Evolutionary conservation across 2,888 invertebrate species (phyloP).

Genomic region (Rhaphigaster nebulosa): DNA sequence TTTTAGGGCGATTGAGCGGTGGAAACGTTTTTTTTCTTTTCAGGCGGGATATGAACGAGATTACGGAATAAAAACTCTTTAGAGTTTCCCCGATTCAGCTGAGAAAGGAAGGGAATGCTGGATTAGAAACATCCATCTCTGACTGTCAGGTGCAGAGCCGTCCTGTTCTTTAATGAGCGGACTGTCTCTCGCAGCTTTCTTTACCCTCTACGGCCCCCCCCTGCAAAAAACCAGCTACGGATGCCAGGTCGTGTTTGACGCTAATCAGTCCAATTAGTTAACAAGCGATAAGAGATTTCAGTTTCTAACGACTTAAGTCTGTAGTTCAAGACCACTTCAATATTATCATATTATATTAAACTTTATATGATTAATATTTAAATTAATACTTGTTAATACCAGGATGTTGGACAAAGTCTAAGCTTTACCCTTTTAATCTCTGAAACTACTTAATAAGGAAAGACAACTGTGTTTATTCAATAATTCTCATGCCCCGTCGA

Average conservation of each 20-base stretch:
- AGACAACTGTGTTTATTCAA: too few species aligned
- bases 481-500: too few species aligned
- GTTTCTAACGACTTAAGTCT: not conserved
- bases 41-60: not conserved
- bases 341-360: too few species aligned
- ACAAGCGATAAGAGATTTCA: not conserved
- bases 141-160: not conserved
- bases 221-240: not conserved
- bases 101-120: not conserved
- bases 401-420: too few species aligned
- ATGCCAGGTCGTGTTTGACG: not conserved
- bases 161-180: not conserved
- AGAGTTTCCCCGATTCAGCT: not conserved
- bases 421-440: too few species aligned
- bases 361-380: too few species aligned
- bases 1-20: not conserved
- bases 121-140: not conserved
- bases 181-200: not conserved
- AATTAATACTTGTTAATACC: too few species aligned
- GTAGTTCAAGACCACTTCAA: not conserved
- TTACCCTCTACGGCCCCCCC: not conserved
- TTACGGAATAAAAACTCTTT: not conserved
- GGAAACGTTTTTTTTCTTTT: not conserved
- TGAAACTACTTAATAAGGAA: too few species aligned
- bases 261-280: slow-evolving; percentile 18